Base-by-base conservation (phyloP, 1,140 invertebrate genomes). In the Oedothorax gibbosus region DNA sequence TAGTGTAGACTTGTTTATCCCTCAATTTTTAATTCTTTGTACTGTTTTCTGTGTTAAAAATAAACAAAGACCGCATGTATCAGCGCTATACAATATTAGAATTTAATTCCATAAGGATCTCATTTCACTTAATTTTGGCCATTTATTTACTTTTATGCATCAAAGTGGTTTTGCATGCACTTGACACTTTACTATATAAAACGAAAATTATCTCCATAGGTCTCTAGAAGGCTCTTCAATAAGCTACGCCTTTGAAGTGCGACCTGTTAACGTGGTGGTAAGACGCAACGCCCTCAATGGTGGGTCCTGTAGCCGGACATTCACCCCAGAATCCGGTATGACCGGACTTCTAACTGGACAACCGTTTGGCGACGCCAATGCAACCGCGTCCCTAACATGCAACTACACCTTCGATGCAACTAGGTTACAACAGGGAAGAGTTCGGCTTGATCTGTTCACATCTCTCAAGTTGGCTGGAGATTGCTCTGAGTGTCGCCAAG, bases 211-310 rank as follows among this genome's bases (percentile, higher is more conserved):
- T 53, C 10, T 6, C 11, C 64, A 15, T 51, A 84, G 81, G 14
- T 88, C 87, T n/a, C 72, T 88, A 12, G 88, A 87, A 69, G 88
- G 88, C 0, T 77, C 86, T 18, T 88, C 88, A 11, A 69, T 88
- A 10, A 87, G 87, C 57, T 88, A 88, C 56, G 80, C 72, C 15
- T 88, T 88, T 73, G 86, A 88, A 73, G 87, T 88, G 0, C 56
- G 69, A 14, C 68, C 85, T 12, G 79, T 86, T 0, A 84, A 84
- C 51, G 18, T 86, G 1, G 72, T 73, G 0, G 53, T 54, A 12
- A 51, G 75, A 14, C 35, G 80, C 2, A 79, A 78, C 49, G 65
- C 12, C 14, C 21, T 85, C 3, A 86, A 68, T 18, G 75, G 72
- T 7, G 15, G 50, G 7, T 54, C 60, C 4, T 86, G 85, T 71